Percentiles rank a stretch among this genome's conserved stretches.
phyloP scores from a whole-genome alignment of 2,113 vertebrate species.

The Eolophus roseicapilla region DNA sequence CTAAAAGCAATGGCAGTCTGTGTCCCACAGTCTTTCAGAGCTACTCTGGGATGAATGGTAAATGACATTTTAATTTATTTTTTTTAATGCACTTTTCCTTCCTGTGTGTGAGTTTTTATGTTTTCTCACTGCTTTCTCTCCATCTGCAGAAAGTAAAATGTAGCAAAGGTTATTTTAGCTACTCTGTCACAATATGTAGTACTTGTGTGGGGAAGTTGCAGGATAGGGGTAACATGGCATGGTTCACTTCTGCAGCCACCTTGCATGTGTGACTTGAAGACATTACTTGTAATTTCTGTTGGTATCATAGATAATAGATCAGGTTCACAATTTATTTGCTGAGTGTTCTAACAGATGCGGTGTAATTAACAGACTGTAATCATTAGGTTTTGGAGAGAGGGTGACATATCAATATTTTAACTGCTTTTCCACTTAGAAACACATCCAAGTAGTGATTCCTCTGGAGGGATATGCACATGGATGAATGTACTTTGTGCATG shows the following conservation, averaged over 20 bases:
- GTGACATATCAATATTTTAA: conserved; percentile 38
- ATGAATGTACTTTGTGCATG: conserved; percentile 41
- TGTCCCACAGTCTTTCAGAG: background rate
- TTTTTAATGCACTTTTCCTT: background rate
- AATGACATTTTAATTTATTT: background rate
- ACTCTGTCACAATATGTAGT: background rate
- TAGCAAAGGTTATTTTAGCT: background rate
- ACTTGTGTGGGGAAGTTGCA: background rate
- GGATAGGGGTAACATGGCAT: background rate
- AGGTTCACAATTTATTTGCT: conserved; percentile 8
- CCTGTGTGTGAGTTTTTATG: background rate
- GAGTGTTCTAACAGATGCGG: conserved; percentile 7
- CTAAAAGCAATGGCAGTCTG: background rate
- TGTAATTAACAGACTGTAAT: conserved; percentile 60
- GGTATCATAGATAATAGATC: conserved; percentile 2
- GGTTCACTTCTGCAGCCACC: background rate
- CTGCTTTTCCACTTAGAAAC: conserved; percentile 36
- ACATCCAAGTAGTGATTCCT: conserved; percentile 37
- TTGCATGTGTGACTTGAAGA: background rate
- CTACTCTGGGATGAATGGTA: background rate
- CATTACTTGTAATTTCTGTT: background rate
- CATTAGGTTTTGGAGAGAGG: conserved; percentile 34
- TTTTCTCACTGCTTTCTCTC: background rate
- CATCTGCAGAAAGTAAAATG: background rate
- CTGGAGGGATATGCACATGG: conserved; percentile 44